phyloP scores from a whole-genome alignment of 2,113 vertebrate genomes.

The Alexandromys fortis region DNA sequence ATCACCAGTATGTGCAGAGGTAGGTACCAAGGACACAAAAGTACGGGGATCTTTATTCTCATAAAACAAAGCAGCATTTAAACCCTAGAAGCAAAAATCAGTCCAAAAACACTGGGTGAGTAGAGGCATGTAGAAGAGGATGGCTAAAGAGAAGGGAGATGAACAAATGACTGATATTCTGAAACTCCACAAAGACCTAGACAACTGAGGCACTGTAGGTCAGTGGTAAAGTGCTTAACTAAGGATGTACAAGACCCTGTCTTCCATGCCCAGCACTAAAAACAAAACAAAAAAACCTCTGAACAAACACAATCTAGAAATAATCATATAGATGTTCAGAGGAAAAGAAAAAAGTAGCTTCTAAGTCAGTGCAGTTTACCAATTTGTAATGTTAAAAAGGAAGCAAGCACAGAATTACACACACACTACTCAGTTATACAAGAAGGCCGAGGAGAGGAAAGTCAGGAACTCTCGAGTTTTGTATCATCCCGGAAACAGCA shows the following conservation, averaged over 20 bases:
- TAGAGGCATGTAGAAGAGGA: not conserved
- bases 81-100: conserved; percentile 87
- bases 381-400: not conserved
- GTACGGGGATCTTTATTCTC: conserved; percentile 99
- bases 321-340: not conserved
- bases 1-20: conserved; percentile 98
- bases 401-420: not conserved
- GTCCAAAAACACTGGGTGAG: not conserved
- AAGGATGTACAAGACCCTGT: not conserved
- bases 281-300: not conserved
- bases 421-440: too few relatives aligned
- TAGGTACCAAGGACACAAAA: conserved; percentile 97
- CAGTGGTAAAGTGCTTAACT: not conserved
- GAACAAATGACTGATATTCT: not conserved
- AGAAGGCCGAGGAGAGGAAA: not conserved
- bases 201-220: too few relatives aligned
- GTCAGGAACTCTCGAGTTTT: not conserved
- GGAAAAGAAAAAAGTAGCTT: not conserved
- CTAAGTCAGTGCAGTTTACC: not conserved
- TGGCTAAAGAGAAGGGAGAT: not conserved
- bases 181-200: not conserved
- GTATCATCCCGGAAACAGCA: not conserved
- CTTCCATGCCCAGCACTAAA: not conserved
- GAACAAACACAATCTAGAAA: not conserved
- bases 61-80: conserved; percentile 96